Conservation (phyloP, 2,113 vertebrate species). For the Perca flavescens region DNA sequence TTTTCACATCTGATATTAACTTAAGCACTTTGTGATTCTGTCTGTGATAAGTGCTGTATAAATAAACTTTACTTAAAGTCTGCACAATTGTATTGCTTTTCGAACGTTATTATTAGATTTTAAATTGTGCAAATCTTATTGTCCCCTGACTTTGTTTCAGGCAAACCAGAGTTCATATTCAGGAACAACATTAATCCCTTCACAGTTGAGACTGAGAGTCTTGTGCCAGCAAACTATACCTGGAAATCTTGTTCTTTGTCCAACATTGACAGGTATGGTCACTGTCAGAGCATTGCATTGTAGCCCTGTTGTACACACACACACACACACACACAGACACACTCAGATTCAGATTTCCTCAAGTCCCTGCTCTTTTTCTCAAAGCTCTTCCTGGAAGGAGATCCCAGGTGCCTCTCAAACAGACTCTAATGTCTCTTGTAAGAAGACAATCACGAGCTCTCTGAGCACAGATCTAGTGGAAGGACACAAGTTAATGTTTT, state of each 20-base stretch:
- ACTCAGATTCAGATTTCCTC: neutral
- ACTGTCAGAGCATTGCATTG: neutral
- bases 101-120: neutral
- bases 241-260: constrained; percentile 33
- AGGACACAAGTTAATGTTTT: constrained; percentile 79
- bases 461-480: constrained; percentile 45
- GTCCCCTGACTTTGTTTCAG: constrained; percentile 55
- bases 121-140: neutral
- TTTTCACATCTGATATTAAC: neutral
- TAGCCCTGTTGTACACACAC: neutral
- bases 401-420: neutral
- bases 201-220: constrained; percentile 35
- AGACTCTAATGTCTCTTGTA: constrained; percentile 69
- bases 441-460: constrained; percentile 80
- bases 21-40: too few relatives aligned
- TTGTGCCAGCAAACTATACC: constrained; percentile 58
- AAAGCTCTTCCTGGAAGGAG: constrained; percentile 47
- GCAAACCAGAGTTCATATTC: constrained; percentile 26
- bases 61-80: neutral
- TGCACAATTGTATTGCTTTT: fast-evolving
- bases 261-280: constrained; percentile 54
- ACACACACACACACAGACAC: neutral
- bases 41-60: too few relatives aligned
- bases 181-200: fast-evolving
- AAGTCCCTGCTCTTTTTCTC: constrained; percentile 24